Base-by-base conservation (phyloP, 1,140 invertebrate species). In the Dendrolimus punctatus region DNA sequence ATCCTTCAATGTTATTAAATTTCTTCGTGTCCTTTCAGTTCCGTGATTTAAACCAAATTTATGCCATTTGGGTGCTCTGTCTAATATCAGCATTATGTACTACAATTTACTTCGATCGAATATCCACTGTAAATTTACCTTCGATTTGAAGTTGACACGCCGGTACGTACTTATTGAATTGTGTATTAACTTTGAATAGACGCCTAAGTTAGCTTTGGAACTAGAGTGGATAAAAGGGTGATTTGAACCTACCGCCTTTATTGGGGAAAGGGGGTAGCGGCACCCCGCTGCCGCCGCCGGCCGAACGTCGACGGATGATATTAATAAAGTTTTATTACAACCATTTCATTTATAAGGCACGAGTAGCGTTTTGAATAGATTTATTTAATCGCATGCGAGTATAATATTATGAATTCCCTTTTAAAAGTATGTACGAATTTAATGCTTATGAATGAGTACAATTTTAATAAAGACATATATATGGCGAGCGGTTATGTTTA, bases 251-350 rank as follows among this genome's bases (percentile, higher is more conserved):
- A 53, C 46, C 42, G 46, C 40, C 39, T 51, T 50, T 50, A 39
- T 45, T 40, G 48, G 45, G 43, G 10, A 44, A 7, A 9, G 49
- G 49, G 39, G 49, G 36, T 9, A 37, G 39, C 38, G 51, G 54
- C 37, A 49, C 49, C 53, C 39, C 36, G 38, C 39, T 40, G 8
- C 38, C 36, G 23, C 43, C 8, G 9, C 39, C 49, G 37, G 49
- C 42, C 42, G 45, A 8, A 39, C 40, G 39, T 51, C 46, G 40
- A 39, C 23, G 8, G 45, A 42, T 60, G 44, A 57, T 55, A 62
- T 62, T 62, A 62, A 62, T 58, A 62, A 62, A 62, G 52, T 62
- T 62, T 62, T 54, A 57, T 56, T 58, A 49, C 46, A 39, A 58
- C 10, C 46, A 49, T 58, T 58, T 43, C 50, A 57, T 49, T 49